These are phyloP conservation scores for Drosophila atripex DNA, from an alignment of 2,888 invertebrate species.

Conservation along the genomic window DNA sequence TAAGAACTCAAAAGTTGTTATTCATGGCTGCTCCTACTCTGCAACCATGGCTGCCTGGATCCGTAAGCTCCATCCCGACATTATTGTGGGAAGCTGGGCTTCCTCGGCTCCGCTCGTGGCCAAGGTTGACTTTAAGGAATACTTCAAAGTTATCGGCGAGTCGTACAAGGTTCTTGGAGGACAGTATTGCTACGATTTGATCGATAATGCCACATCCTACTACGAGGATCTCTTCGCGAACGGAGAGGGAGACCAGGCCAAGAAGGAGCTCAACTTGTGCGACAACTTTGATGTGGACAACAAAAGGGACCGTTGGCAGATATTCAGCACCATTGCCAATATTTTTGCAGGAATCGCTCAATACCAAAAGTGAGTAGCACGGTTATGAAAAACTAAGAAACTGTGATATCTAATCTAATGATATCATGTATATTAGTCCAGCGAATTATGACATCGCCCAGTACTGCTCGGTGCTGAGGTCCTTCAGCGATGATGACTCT, in stretches of 20 bases:
- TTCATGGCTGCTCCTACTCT: constrained; percentile 87
- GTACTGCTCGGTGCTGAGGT: constrained; percentile 53
- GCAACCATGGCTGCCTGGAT: constrained; percentile 88
- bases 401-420: not conserved
- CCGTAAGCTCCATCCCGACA: constrained; percentile 86
- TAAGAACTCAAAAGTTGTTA: constrained; percentile 82
- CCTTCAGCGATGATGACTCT: constrained; percentile 53
- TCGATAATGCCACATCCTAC: constrained; percentile 61
- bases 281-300: constrained; percentile 53
- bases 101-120: constrained; percentile 87
- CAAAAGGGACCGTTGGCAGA: constrained; percentile 62
- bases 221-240: constrained; percentile 56
- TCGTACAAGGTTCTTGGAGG: constrained; percentile 62
- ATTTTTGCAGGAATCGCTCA: constrained; percentile 71
- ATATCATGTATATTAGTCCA: constrained; percentile 32
- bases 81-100: constrained; percentile 85
- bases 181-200: constrained; percentile 63
- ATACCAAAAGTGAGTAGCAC: constrained; percentile 60
- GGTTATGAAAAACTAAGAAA: not conserved
- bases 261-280: constrained; percentile 66
- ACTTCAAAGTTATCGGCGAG: constrained; percentile 69
- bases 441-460: constrained; percentile 45
- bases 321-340: constrained; percentile 71
- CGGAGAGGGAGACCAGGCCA: constrained; percentile 48
- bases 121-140: constrained; percentile 85